Evolutionary conservation across 2,888 invertebrate genomes (phyloP).

Genomic region (Eledone cirrhosa): DNA sequence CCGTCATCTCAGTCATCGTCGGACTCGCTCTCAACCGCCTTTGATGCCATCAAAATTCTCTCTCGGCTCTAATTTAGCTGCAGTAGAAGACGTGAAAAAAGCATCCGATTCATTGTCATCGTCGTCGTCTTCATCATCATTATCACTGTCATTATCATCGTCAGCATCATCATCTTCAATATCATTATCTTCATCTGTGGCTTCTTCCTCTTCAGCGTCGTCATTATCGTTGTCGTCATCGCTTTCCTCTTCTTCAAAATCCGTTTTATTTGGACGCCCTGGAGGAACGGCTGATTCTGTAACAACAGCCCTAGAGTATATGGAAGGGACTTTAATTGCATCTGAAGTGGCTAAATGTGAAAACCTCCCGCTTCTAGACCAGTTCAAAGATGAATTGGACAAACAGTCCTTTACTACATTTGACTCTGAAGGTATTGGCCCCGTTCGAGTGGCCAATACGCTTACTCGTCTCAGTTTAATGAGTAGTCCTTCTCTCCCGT

Average conservation of each 20-base stretch:
- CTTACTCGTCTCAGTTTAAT: slow-evolving; percentile 10
- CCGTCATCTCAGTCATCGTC: slow-evolving; percentile 4
- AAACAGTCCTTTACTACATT: slow-evolving; percentile 17
- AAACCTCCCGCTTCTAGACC: slow-evolving; percentile 14
- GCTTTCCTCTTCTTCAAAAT: slow-evolving; percentile 9
- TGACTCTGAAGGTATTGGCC: slow-evolving; percentile 10
- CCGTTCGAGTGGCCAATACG: slow-evolving; percentile 12
- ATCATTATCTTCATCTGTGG: slow-evolving; percentile 13
- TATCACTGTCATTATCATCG: slow-evolving; percentile 16
- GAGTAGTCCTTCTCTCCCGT: background rate
- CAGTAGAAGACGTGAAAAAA: slow-evolving; percentile 19
- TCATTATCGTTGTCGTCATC: background rate
- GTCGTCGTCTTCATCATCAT: background rate
- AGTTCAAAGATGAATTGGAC: slow-evolving; percentile 17
- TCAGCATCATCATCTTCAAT: background rate
- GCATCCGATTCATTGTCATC: slow-evolving; percentile 12
- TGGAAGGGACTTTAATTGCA: slow-evolving; percentile 14
- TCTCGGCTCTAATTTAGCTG: background rate
- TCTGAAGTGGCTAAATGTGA: slow-evolving; percentile 13
- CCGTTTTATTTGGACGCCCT: slow-evolving; percentile 20
- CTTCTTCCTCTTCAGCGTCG: background rate
- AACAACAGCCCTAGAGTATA: slow-evolving; percentile 14
- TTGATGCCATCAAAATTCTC: slow-evolving; percentile 9
- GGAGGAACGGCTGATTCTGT: slow-evolving; percentile 18
- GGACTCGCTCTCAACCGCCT: slow-evolving; percentile 7